Percentiles rank a stretch among this genome's conserved stretches.
Conservation (phyloP, 2,888 invertebrate species). For the Chouioia cunea region DNA sequence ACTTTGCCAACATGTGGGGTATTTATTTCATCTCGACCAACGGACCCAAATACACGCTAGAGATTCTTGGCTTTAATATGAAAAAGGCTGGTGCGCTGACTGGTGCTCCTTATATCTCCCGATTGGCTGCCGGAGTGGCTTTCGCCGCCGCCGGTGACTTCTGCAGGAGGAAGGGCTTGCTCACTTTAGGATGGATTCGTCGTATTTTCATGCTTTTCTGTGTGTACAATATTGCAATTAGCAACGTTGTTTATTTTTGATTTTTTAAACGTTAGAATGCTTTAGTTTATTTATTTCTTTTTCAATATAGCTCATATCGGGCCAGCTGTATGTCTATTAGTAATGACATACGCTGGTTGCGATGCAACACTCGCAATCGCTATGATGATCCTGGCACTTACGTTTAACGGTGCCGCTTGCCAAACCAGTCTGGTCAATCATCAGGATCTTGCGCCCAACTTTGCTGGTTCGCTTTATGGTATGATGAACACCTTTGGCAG, state of each 20-base stretch:
- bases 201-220: slow-evolving; percentile 64
- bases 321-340: slow-evolving; percentile 71
- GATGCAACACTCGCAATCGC: slow-evolving; percentile 57
- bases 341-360: slow-evolving; percentile 63
- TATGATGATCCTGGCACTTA: slow-evolving; percentile 61
- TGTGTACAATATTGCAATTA: slow-evolving; percentile 50
- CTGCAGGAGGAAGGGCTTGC: slow-evolving; percentile 70
- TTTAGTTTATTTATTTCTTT: not conserved
- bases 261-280: not conserved
- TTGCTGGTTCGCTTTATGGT: slow-evolving; percentile 66
- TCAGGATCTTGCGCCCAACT: slow-evolving; percentile 67
- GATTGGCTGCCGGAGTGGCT: slow-evolving; percentile 77
- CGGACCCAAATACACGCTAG: slow-evolving; percentile 83
- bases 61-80: slow-evolving; percentile 80
- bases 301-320: slow-evolving; percentile 59
- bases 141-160: slow-evolving; percentile 82
- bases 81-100: slow-evolving; percentile 79
- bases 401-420: slow-evolving; percentile 65
- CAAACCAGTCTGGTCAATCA: slow-evolving; percentile 66
- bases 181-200: slow-evolving; percentile 67
- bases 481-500: slow-evolving; percentile 67
- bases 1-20: slow-evolving; percentile 86
- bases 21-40: slow-evolving; percentile 83
- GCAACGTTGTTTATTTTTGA: not conserved
- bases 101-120: slow-evolving; percentile 80